Evolutionary conservation across 2,113 vertebrate species (phyloP).

Genomic region (Xyrauchen texanus): DNA sequence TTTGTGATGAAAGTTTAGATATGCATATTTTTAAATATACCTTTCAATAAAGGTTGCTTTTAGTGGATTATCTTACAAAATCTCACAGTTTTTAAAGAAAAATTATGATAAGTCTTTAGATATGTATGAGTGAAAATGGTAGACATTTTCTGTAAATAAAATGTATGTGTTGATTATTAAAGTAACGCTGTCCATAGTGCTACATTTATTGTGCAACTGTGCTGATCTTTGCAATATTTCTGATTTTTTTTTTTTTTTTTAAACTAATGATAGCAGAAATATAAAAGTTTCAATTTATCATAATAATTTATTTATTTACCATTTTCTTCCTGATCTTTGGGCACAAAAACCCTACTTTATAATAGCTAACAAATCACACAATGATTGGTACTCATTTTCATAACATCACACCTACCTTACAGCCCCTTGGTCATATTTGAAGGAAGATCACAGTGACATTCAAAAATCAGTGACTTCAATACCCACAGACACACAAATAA

Average conservation of each 20-base stretch:
- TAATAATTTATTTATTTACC: neutral
- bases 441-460: constrained; percentile 40
- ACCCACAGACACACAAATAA: constrained; percentile 38
- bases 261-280: too few relatives aligned
- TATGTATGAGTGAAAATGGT: neutral
- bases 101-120: neutral
- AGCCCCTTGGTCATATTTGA: constrained; percentile 46
- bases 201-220: too few relatives aligned
- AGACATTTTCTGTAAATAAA: neutral
- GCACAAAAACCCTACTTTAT: too few relatives aligned
- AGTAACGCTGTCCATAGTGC: too few relatives aligned
- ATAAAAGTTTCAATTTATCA: too few relatives aligned
- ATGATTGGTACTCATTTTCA: constrained; percentile 20
- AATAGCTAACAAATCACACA: neutral
- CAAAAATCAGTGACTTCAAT: constrained; percentile 46
- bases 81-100: neutral
- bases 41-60: too few relatives aligned
- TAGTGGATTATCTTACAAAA: too few relatives aligned
- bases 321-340: neutral
- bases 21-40: neutral
- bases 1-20: neutral
- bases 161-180: neutral
- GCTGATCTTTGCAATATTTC: too few relatives aligned
- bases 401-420: constrained; percentile 72
- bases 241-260: too few relatives aligned